Evolutionary conservation across 2,113 vertebrate species (phyloP).

Genomic region (Clarias macrocephalus): DNA sequence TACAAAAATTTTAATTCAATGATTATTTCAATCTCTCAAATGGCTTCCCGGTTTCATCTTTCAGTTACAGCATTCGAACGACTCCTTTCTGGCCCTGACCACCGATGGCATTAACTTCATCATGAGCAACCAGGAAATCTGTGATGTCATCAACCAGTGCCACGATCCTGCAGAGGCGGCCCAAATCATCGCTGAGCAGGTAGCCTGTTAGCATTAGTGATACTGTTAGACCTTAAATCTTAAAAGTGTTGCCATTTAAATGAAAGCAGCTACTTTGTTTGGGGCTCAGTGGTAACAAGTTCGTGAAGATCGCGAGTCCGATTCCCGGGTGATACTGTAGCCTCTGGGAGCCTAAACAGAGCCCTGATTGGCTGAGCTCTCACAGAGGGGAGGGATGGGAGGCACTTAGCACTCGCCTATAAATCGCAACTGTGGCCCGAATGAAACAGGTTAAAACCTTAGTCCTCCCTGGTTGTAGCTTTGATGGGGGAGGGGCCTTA

Average conservation of each 20-base stretch:
- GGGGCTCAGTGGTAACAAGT: background rate
- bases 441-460: no score
- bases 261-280: background rate
- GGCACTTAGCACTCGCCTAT: no score
- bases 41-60: background rate
- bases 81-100: conserved; percentile 92
- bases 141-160: conserved; percentile 89
- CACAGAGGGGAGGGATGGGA: no score
- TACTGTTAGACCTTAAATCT: background rate
- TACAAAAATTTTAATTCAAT: background rate
- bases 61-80: conserved; percentile 85
- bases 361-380: no score
- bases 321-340: no score
- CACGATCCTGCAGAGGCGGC: conserved; percentile 91
- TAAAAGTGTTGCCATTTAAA: background rate
- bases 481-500: no score
- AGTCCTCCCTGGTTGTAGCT: no score
- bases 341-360: no score
- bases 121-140: conserved; percentile 97
- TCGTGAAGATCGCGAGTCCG: no score
- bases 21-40: background rate
- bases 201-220: conserved; percentile 49
- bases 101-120: conserved; percentile 97
- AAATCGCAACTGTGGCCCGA: no score
- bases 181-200: conserved; percentile 92